Percentiles rank a stretch among this genome's conserved stretches.
Evolutionary conservation across 1,140 invertebrate genomes (phyloP).

Genomic region (Cataglyphis hispanica): DNA sequence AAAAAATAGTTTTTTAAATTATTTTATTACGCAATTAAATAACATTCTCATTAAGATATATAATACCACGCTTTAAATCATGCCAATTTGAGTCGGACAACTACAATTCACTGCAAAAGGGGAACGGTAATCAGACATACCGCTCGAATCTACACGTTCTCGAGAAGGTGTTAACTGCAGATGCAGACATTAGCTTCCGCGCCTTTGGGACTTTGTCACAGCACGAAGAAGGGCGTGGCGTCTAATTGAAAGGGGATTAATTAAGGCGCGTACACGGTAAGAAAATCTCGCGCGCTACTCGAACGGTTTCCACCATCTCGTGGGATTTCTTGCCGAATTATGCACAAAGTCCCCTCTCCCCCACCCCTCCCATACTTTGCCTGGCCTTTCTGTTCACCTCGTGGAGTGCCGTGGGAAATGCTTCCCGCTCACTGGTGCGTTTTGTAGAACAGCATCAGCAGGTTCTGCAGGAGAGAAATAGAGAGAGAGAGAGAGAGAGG

Average conservation of each 20-base stretch:
- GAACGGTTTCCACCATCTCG: slow-evolving; percentile 55
- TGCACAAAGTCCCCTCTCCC: slow-evolving; percentile 54
- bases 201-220: slow-evolving; percentile 67
- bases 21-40: slow-evolving; percentile 2
- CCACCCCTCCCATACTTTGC: not conserved
- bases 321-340: slow-evolving; percentile 69
- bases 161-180: slow-evolving; percentile 57
- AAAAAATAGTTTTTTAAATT: not conserved
- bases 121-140: slow-evolving; percentile 29
- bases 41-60: not conserved
- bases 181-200: slow-evolving; percentile 60
- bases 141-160: slow-evolving; percentile 59
- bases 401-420: slow-evolving; percentile 55
- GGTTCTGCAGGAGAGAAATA: not conserved
- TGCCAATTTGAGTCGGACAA: not conserved
- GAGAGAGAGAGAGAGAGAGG: not conserved
- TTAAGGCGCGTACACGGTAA: slow-evolving; percentile 70
- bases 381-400: not conserved
- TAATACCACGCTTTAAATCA: not conserved
- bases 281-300: slow-evolving; percentile 58
- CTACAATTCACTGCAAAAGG: not conserved
- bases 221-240: slow-evolving; percentile 66
- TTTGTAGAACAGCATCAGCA: slow-evolving; percentile 33
- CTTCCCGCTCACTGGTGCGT: slow-evolving; percentile 26
- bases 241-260: slow-evolving; percentile 78